These are phyloP conservation scores for Telenomus remus DNA, from an alignment of 1,140 invertebrate genomes.

Conservation along the genomic window DNA sequence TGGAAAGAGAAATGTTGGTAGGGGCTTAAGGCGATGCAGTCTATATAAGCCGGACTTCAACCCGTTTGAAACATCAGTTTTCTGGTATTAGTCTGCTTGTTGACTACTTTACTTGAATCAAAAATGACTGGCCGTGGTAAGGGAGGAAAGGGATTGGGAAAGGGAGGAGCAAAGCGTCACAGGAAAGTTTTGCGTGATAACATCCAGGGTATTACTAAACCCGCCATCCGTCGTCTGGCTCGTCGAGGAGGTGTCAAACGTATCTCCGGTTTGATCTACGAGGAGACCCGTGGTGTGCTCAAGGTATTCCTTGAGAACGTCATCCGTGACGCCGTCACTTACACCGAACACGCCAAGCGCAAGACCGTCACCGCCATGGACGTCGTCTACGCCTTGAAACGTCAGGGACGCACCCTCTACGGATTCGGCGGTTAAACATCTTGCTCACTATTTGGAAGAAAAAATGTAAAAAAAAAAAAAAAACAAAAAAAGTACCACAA, in stretches of 20 bases:
- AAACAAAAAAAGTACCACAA: not conserved
- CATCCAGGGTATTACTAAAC: constrained; percentile 46
- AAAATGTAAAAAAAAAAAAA: constrained; percentile 1
- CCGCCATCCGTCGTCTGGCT: constrained; percentile 71
- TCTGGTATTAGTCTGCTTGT: too few species aligned
- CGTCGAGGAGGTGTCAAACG: constrained; percentile 82
- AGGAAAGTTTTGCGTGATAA: constrained; percentile 77
- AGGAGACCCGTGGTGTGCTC: constrained; percentile 19
- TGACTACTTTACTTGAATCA: too few species aligned
- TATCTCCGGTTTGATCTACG: constrained; percentile 76
- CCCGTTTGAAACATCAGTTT: too few species aligned
- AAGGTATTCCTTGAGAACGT: constrained; percentile 17
- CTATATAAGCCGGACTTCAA: too few species aligned
- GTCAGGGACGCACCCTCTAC: constrained; percentile 7
- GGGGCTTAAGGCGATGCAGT: too few species aligned
- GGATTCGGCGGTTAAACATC: constrained; percentile 12
- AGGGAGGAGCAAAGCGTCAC: constrained; percentile 83
- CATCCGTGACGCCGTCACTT: constrained; percentile 14
- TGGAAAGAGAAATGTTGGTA: too few species aligned
- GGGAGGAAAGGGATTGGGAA: constrained; percentile 81
- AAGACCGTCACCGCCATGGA: constrained; percentile 21
- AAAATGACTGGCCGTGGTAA: constrained; percentile 81
- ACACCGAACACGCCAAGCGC: constrained; percentile 8
- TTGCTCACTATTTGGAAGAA: not conserved
- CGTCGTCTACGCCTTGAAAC: constrained; percentile 10